These are phyloP conservation scores for Coilia nasus DNA, from an alignment of 2,797 vertebrate species.

Conservation along the genomic window DNA sequence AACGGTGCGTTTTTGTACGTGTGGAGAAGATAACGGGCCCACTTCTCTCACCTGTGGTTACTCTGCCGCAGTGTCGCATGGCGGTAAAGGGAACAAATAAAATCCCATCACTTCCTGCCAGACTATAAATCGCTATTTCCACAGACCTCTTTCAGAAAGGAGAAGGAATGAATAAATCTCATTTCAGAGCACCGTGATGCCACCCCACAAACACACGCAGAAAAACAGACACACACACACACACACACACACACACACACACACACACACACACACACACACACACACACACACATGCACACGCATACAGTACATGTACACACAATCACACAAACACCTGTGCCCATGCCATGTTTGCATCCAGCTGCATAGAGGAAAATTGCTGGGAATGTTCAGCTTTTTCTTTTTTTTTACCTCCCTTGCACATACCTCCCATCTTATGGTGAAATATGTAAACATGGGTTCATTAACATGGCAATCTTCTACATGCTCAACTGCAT, in stretches of 20 bases:
- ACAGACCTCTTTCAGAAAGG: conserved; percentile 34
- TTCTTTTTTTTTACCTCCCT: not conserved
- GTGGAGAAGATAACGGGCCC: conserved; percentile 42
- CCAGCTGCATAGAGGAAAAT: not conserved
- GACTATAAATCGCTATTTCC: conserved; percentile 45
- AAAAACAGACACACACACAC: too few relatives aligned
- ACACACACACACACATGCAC: not conserved
- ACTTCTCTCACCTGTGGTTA: conserved; percentile 36
- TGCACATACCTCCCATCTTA: not conserved
- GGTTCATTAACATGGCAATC: not conserved
- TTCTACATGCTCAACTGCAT: not conserved
- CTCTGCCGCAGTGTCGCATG: conserved; percentile 27
- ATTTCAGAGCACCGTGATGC: conserved; percentile 35
- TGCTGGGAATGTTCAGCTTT: not conserved
- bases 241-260: not conserved
- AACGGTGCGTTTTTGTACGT: conserved; percentile 37
- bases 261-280: not conserved
- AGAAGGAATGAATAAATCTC: conserved; percentile 42
- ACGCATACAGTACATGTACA: not conserved
- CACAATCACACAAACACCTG: not conserved
- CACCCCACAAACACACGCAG: not conserved
- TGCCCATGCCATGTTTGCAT: not conserved
- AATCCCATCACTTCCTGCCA: conserved; percentile 26
- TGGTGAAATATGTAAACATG: not conserved
- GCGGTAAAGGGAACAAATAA: conserved; percentile 44